Conservation (phyloP, 2,888 invertebrate genomes). For the Hemithea aestivaria region DNA sequence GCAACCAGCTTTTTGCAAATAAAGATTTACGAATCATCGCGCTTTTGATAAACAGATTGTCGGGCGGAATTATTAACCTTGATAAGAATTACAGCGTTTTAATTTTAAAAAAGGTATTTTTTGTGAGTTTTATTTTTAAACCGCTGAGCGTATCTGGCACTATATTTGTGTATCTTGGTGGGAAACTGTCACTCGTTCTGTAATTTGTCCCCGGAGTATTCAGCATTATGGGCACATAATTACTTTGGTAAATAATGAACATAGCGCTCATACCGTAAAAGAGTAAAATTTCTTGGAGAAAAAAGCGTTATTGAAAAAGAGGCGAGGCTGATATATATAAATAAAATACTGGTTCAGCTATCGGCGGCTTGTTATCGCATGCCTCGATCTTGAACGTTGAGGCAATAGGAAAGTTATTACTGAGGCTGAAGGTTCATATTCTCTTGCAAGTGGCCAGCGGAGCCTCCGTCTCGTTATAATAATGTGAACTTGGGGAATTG, state of each 20-base stretch:
- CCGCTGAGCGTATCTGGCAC: constrained; percentile 1
- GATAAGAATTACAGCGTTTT: constrained; percentile 9
- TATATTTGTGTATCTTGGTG: constrained; percentile 34
- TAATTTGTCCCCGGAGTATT: constrained; percentile 67
- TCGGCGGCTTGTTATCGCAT: constrained; percentile 79
- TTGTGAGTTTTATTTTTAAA: constrained; percentile 1
- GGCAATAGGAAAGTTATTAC: constrained; percentile 70
- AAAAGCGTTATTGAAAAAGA: constrained; percentile 77
- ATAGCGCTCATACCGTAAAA: constrained; percentile 68
- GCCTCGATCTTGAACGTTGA: constrained; percentile 73
- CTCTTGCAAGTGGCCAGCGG: constrained; percentile 60
- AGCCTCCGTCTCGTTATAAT: constrained; percentile 76
- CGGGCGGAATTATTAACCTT: constrained; percentile 6
- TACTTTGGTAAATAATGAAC: constrained; percentile 70
- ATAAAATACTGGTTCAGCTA: constrained; percentile 79
- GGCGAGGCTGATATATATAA: constrained; percentile 75
- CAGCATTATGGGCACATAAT: constrained; percentile 66
- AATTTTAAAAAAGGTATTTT: constrained; percentile 3
- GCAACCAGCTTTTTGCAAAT: constrained; percentile 2
- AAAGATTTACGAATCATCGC: constrained; percentile 6
- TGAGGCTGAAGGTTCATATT: constrained; percentile 72
- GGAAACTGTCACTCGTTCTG: constrained; percentile 50
- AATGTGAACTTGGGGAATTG: constrained; percentile 77
- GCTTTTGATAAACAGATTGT: not conserved
- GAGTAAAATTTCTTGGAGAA: constrained; percentile 74